Evolutionary conservation across 2,888 invertebrate species (phyloP), one percentile per base, ranked within the genome.

Genomic region (Stenurella melanura): DNA sequence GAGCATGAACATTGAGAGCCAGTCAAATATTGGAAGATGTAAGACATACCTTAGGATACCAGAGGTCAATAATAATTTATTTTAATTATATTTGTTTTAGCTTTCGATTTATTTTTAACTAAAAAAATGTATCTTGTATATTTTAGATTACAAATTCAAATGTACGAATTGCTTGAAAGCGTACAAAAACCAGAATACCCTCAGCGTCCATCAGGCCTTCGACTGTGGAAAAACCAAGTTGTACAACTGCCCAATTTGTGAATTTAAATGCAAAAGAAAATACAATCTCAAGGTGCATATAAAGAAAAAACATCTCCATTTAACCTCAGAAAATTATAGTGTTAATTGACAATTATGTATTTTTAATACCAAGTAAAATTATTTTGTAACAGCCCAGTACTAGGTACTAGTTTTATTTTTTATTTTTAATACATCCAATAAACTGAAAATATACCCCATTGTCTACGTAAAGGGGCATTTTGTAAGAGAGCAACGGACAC

Each of bases 221-320:
- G 92, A 92, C 80, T 92, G 92, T 81, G 91, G 91, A 17, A 90
- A 91, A 76, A 90, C 90, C 74, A 91, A 91, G 11, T 89, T 88
- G 76, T 91, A 90, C 82, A 87, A 87, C 56, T 92, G 92, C 82
- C 87, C 89, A 0, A 81, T 90, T 70, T 92, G 92, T 80, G 86
- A 89, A 38, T 89, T 89, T 79, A 87, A 86, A 72, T 89, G 89
- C 18, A 88, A 95, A 86, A 94, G 95, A 88, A 91, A 95, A 68
- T 95, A 95, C 85, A 95, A 95, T 90, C 91, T 95, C 19, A 95
- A 95, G 85, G 94, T 95, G 42, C 95, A 95, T 88, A 89, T 93
- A 77, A 93, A 93, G 82, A 92, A 95, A 83, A 93, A 94, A 87
- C 95, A 95, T 68, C 38, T 34, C 91, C 94, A 30, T 11, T 58